Conservation (phyloP, 2,113 vertebrate species). For the Phyllostomus discolor region DNA sequence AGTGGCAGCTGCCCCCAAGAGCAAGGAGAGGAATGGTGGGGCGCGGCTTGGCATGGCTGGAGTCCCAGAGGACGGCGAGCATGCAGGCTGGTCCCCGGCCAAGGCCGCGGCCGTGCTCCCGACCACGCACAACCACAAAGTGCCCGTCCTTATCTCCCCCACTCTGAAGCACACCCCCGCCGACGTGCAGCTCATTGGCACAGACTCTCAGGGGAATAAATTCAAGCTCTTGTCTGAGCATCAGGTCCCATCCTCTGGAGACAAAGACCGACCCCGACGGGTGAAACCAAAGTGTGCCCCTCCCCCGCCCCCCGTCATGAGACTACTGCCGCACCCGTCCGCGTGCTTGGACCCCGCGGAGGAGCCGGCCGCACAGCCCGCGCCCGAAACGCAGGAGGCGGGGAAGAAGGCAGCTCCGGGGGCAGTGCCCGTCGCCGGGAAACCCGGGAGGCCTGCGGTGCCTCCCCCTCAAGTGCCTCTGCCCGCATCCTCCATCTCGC, state of each 20-base stretch:
- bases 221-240: constrained; percentile 97
- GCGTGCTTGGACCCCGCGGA: constrained; percentile 80
- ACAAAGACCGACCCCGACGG: constrained; percentile 93
- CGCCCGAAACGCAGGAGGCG: constrained; percentile 84
- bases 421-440: constrained; percentile 78
- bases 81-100: constrained; percentile 87
- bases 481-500: constrained; percentile 82
- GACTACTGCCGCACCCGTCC: constrained; percentile 87
- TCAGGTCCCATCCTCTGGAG: constrained; percentile 84
- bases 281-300: constrained; percentile 98
- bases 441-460: constrained; percentile 85
- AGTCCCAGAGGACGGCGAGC: constrained; percentile 84
- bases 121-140: constrained; percentile 96
- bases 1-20: constrained; percentile 76
- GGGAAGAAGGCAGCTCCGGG: constrained; percentile 83
- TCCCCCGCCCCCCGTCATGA: constrained; percentile 89
- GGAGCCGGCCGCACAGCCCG: constrained; percentile 73
- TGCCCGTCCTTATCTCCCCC: constrained; percentile 98
- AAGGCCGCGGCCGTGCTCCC: constrained; percentile 83
- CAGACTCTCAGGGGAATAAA: constrained; percentile 99
- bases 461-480: constrained; percentile 97
- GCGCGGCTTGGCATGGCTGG: constrained; percentile 74
- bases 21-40: constrained; percentile 83
- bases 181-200: constrained; percentile 94
- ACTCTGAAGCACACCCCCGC: constrained; percentile 93